A percentile compares a stretch with the other conserved stretches of the same genome.
These are phyloP conservation scores for Lagopus leucura DNA, from an alignment of 2,113 vertebrate genomes.

Conservation along the genomic window DNA sequence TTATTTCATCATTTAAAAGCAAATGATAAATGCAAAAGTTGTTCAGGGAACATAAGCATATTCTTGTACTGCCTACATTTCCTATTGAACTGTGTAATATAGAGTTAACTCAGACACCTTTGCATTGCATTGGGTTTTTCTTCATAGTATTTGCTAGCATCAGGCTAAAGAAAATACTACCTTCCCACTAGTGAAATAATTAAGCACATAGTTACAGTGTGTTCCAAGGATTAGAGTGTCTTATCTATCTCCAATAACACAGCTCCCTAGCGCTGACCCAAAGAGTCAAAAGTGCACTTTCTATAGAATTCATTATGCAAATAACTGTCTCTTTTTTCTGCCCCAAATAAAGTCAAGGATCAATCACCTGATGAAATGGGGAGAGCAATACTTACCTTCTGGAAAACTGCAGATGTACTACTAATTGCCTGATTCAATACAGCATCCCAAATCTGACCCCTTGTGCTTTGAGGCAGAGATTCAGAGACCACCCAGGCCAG, in stretches of 20 bases:
- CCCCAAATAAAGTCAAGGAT: background rate
- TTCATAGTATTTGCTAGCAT: background rate
- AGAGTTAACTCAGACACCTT: background rate
- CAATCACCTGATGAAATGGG: background rate
- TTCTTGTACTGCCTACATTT: background rate
- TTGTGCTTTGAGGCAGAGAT: background rate
- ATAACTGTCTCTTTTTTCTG: background rate
- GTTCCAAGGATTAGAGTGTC: background rate
- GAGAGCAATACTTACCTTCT: background rate
- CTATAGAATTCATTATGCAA: background rate
- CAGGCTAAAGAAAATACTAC: background rate
- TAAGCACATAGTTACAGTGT: rapidly evolving
- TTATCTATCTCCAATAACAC: background rate
- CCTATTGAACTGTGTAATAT: background rate
- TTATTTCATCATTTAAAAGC: background rate
- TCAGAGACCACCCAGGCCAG: background rate
- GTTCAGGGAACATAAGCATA: background rate
- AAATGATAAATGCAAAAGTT: background rate
- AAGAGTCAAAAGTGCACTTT: background rate
- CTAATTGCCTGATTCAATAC: background rate
- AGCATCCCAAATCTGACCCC: background rate
- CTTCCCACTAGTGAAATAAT: background rate
- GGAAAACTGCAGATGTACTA: background rate
- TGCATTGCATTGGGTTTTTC: background rate
- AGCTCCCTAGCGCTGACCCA: background rate